A percentile compares a stretch with the other conserved stretches of the same genome.
These are phyloP conservation scores for Ataeniobius toweri DNA, from an alignment of 2,797 vertebrate species.

Conservation along the genomic window DNA sequence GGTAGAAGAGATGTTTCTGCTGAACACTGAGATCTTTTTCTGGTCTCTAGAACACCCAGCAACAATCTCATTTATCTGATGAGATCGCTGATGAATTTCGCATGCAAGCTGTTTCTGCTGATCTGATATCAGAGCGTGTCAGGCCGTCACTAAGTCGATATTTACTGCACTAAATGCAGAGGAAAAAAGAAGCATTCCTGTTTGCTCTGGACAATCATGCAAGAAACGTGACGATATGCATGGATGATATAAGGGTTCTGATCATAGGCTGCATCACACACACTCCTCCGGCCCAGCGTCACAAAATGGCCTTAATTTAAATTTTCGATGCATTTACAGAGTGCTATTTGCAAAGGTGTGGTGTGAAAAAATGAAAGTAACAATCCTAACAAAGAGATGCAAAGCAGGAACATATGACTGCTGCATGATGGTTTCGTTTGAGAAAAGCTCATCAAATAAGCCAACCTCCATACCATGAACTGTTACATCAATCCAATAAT, in stretches of 20 bases:
- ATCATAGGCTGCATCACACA: background rate
- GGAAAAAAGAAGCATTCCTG: background rate
- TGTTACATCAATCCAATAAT: background rate
- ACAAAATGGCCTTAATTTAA: background rate
- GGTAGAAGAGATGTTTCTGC: background rate
- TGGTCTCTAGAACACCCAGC: background rate
- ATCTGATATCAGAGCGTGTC: background rate
- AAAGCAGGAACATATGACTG: background rate
- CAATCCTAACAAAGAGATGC: background rate
- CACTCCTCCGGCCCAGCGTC: background rate
- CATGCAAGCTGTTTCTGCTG: background rate
- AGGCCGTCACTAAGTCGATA: background rate
- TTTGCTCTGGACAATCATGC: background rate
- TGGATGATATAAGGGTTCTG: background rate
- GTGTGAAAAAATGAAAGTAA: background rate
- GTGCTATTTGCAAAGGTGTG: background rate
- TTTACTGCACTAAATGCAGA: background rate
- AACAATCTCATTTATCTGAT: background rate
- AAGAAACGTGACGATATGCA: background rate
- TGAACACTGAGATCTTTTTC: background rate
- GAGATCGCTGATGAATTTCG: background rate
- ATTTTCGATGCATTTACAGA: background rate
- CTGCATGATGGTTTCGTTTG: background rate
- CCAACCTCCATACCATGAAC: background rate
- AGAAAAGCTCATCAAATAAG: background rate